Conservation (phyloP, 2,888 invertebrate species). For the Notodonta dromedarius region DNA sequence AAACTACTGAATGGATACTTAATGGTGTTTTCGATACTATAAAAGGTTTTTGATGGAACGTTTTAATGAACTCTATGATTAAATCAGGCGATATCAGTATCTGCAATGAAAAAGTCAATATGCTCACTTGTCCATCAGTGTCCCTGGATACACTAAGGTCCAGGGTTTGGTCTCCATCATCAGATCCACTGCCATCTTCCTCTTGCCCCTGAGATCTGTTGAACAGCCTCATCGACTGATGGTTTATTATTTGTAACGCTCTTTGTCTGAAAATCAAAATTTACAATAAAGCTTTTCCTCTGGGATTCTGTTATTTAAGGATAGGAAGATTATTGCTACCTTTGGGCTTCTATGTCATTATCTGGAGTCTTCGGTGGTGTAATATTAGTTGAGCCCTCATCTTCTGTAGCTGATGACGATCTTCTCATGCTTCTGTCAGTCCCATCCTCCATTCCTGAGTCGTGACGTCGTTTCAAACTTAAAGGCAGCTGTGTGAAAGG, state of each 20-base stretch:
- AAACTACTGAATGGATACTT: not conserved
- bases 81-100: not conserved
- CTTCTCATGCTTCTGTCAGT: conserved; percentile 68
- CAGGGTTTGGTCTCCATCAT: conserved; percentile 80
- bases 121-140: conserved; percentile 76
- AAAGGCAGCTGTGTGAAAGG: conserved; percentile 75
- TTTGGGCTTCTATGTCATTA: conserved; percentile 75
- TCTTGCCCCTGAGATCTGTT: conserved; percentile 70
- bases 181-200: conserved; percentile 78
- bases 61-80: not conserved
- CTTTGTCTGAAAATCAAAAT: conserved; percentile 63
- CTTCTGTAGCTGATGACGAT: conserved; percentile 79
- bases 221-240: conserved; percentile 76
- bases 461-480: conserved; percentile 72
- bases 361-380: conserved; percentile 82
- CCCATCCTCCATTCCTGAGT: conserved; percentile 70
- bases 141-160: conserved; percentile 81
- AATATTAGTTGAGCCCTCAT: conserved; percentile 78
- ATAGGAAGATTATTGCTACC: conserved; percentile 46
- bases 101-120: not conserved
- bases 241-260: conserved; percentile 76
- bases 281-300: not conserved
- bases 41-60: not conserved
- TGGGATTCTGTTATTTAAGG: not conserved
- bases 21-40: conserved; percentile 1